A percentile compares a stretch with the other conserved stretches of the same genome.
phyloP scores from a whole-genome alignment of 2,113 vertebrate genomes.

The Prietella phreatophila region DNA sequence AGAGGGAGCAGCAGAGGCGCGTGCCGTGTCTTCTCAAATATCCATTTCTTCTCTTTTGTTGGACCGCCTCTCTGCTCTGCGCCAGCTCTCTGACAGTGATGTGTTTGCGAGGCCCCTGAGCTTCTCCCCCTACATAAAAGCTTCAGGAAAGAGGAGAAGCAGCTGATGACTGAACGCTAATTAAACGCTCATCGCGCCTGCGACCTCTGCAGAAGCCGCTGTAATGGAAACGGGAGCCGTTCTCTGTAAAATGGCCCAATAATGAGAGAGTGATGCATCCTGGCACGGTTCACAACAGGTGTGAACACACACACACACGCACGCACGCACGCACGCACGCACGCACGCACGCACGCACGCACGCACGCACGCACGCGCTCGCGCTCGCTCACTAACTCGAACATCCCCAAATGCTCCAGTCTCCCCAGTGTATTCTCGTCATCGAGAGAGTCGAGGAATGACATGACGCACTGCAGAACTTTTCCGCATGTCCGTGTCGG shows the following conservation, averaged over 20 bases:
- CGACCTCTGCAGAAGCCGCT: constrained; percentile 66
- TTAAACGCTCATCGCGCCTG: constrained; percentile 66
- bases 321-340: too few relatives aligned
- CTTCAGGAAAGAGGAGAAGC: constrained; percentile 52
- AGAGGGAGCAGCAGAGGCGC: constrained; percentile 30
- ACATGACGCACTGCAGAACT: not conserved
- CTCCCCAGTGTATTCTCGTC: constrained; percentile 45
- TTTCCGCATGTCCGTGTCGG: not conserved
- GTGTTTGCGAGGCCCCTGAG: constrained; percentile 54
- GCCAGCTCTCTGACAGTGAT: constrained; percentile 54
- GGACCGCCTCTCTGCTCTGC: constrained; percentile 31
- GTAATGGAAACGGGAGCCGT: constrained; percentile 66
- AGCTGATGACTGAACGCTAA: constrained; percentile 61
- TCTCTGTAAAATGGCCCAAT: constrained; percentile 65
- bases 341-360: too few relatives aligned
- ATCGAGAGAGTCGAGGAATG: not conserved
- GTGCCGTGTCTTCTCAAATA: constrained; percentile 52
- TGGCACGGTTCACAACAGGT: constrained; percentile 61
- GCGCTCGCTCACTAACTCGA: constrained; percentile 47
- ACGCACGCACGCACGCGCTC: too few relatives aligned
- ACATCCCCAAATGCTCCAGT: constrained; percentile 1
- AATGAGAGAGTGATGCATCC: constrained; percentile 63
- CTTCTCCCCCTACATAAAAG: constrained; percentile 45
- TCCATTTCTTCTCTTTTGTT: constrained; percentile 54
- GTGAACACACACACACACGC: constrained; percentile 49